These are phyloP conservation scores for Rhodophaea formosa DNA, from an alignment of 2,888 invertebrate species.

Conservation along the genomic window DNA sequence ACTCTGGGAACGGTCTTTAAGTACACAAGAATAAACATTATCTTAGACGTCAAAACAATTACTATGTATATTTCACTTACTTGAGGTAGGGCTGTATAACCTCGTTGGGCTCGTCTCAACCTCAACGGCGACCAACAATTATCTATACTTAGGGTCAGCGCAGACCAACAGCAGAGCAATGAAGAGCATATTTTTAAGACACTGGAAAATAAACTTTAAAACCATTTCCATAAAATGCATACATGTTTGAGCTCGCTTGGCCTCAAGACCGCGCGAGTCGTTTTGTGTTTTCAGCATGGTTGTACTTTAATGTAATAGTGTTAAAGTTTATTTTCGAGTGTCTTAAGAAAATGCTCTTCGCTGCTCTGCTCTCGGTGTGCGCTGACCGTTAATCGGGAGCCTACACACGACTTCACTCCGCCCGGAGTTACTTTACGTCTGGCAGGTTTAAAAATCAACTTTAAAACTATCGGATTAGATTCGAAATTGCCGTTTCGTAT, in stretches of 20 bases:
- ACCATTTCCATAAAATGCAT: no score
- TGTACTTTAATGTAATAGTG: no score
- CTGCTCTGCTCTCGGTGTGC: no score
- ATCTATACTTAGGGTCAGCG: constrained; percentile 6
- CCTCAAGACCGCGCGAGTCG: no score
- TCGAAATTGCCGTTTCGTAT: background rate
- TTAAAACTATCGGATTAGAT: background rate
- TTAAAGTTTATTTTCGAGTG: no score
- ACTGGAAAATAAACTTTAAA: no score
- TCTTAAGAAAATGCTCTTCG: no score
- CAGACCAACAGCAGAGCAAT: no score
- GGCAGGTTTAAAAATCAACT: background rate
- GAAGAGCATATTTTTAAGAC: no score
- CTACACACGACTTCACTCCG: background rate
- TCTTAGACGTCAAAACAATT: background rate
- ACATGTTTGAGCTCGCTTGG: no score
- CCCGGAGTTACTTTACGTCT: background rate
- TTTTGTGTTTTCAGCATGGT: no score
- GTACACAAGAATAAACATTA: background rate
- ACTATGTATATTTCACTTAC: constrained; percentile 7
- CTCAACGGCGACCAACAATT: constrained; percentile 8
- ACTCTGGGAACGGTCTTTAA: background rate
- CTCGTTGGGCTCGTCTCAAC: constrained; percentile 6
- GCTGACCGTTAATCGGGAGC: no score
- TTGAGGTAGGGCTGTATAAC: constrained; percentile 17